phyloP scores from a whole-genome alignment of 2,888 invertebrate genomes.

The Loripinus fragilis region DNA sequence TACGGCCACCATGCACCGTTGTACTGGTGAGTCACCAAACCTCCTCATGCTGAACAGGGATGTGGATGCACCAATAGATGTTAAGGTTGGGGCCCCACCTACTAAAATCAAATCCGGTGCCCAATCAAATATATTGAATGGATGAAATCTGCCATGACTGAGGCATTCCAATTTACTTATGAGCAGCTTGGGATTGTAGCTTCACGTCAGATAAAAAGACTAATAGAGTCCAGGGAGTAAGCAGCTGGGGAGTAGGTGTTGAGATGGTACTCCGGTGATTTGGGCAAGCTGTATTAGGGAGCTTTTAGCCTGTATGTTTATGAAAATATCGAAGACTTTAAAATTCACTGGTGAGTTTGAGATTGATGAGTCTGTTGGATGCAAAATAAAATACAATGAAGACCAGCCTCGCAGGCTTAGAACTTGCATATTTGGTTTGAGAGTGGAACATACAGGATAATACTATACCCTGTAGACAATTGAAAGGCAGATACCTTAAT shows the following conservation, averaged over 20 bases:
- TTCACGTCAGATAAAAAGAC: too few species aligned
- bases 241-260: neutral
- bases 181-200: too few species aligned
- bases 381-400: slow-evolving; percentile 12
- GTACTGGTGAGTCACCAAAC: too few species aligned
- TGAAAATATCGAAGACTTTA: neutral
- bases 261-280: neutral
- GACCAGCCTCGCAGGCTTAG: neutral
- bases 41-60: too few species aligned
- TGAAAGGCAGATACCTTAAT: slow-evolving; percentile 7
- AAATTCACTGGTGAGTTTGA: neutral
- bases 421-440: neutral
- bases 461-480: neutral
- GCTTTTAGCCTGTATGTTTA: neutral
- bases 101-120: too few species aligned
- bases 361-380: slow-evolving; percentile 3
- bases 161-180: too few species aligned
- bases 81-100: too few species aligned
- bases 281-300: neutral
- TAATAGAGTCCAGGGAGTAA: too few species aligned
- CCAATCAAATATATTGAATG: too few species aligned
- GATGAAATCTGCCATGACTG: too few species aligned
- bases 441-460: neutral
- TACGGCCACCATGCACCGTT: too few species aligned
- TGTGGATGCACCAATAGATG: too few species aligned